A percentile compares a stretch with the other conserved stretches of the same genome.
These are phyloP conservation scores for Nasua narica DNA, from an alignment of 2,797 vertebrate species.

Conservation along the genomic window DNA sequence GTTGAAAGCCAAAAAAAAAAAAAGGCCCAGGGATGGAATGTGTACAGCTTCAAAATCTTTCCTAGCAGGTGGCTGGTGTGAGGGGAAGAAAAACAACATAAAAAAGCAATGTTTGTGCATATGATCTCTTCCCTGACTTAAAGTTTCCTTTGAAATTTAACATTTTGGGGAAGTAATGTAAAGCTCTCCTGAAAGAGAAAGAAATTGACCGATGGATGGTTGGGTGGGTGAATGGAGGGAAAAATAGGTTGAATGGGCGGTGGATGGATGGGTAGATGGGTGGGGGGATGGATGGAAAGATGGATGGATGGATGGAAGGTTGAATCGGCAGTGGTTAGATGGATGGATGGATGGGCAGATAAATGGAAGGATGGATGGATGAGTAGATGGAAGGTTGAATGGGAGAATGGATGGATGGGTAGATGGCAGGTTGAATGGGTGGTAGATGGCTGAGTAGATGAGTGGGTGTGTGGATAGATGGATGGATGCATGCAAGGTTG, in stretches of 20 bases:
- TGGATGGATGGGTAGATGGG: not conserved
- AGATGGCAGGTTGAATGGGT: too few relatives aligned
- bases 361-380: rapidly evolving
- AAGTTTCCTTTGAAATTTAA: not conserved
- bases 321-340: not conserved
- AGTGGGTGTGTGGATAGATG: not conserved
- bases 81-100: not conserved
- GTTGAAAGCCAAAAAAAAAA: not conserved
- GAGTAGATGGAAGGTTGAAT: not conserved
- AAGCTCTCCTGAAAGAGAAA: not conserved
- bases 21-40: not conserved
- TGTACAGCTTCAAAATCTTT: not conserved
- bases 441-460: rapidly evolving
- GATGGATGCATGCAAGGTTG: not conserved
- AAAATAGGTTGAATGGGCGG: too few relatives aligned
- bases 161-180: rapidly evolving
- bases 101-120: too few relatives aligned
- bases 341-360: not conserved
- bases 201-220: not conserved
- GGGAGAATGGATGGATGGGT: too few relatives aligned
- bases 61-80: not conserved
- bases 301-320: rapidly evolving
- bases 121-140: not conserved
- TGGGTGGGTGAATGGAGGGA: rapidly evolving
- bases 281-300: not conserved